Base-by-base conservation (phyloP, 2,797 vertebrate genomes). In the Alcedo atthis region DNA sequence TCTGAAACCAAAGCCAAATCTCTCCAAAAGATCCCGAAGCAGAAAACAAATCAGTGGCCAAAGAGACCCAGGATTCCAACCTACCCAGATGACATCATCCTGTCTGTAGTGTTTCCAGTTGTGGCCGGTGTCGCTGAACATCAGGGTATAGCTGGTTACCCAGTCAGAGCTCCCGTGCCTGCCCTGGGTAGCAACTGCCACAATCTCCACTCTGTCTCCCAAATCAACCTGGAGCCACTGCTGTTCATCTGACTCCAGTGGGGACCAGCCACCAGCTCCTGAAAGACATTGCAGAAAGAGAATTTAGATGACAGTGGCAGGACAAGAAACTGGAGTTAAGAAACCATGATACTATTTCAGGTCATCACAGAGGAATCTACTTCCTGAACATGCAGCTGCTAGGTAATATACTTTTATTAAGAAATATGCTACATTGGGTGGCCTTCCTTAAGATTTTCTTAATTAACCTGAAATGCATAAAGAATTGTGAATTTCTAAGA, bases 231-330 rank as follows among this genome's bases (percentile, higher is more conserved):
- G 98, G 61, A 99, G 96, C 99, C 99, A 99, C 96, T 98, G 98
- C 75, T 98, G 97, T 76, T 92, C 87, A 4, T 98, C 98, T 26
- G 98, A 98, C 73, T 97, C 82, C 68, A 98, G 94, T 0, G 99
- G 99, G 48, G 98, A 98, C 99, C 99, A 99, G 78, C 99, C 99
- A 10, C 99, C 99, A 53, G 98, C 97, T 96, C 99, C 99, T 99
- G 94, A n/a, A 86, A 93, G 45, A 67, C 24, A 74, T 80, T 40
- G 68, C n/a, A 91, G 26, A 81, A 32, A 84, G 18, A 57, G 22
- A 81, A 67, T 48, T 81, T 40, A 89, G 46, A n/a, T 30, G 8
- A 61, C 4, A 69, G 24, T 3, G 21, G 18, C 8, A 51, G 35
- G 45, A 28, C 4, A 37, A 69, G 55, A 46, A 77, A 32, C 21